These are phyloP conservation scores for Lamellibrachia luymesi DNA, from an alignment of 1,140 invertebrate genomes.

Conservation along the genomic window DNA sequence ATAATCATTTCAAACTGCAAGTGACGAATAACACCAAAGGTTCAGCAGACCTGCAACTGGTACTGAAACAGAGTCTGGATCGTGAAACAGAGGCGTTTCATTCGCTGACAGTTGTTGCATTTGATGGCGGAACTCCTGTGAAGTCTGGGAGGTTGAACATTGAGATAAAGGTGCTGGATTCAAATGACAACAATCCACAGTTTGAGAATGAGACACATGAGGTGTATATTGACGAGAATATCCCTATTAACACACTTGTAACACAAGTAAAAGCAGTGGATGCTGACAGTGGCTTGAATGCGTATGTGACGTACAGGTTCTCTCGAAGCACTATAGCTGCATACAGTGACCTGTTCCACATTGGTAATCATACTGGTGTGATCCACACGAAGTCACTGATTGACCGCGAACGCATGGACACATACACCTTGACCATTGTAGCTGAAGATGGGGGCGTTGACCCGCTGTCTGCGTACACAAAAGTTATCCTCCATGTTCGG, in stretches of 20 bases:
- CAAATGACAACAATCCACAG: conserved; percentile 26
- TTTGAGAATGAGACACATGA: conserved; percentile 20
- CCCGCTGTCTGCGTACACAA: background rate
- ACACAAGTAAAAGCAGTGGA: conserved; percentile 24
- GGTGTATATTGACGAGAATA: conserved; percentile 21
- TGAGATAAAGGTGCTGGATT: conserved; percentile 24
- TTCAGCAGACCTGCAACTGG: conserved; percentile 17
- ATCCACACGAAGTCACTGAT: conserved; percentile 8
- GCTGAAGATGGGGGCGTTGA: conserved; percentile 22
- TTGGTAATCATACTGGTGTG: conserved; percentile 18
- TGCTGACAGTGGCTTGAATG: conserved; percentile 22
- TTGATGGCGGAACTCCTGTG: conserved; percentile 7
- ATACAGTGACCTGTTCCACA: conserved; percentile 18
- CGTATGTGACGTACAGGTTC: conserved; percentile 20
- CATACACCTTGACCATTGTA: conserved; percentile 15
- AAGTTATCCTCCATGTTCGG: conserved; percentile 18
- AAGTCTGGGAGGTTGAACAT: conserved; percentile 19
- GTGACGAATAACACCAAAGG: conserved; percentile 2
- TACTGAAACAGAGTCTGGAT: conserved; percentile 25
- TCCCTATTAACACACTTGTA: conserved; percentile 1
- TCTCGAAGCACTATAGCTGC: background rate
- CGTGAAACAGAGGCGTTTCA: conserved; percentile 16
- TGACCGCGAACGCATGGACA: conserved; percentile 18
- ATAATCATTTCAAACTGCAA: background rate
- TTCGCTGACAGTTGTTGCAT: conserved; percentile 17